Base-by-base conservation (phyloP, 2,888 invertebrate species). In the Panzeria rudis region DNA sequence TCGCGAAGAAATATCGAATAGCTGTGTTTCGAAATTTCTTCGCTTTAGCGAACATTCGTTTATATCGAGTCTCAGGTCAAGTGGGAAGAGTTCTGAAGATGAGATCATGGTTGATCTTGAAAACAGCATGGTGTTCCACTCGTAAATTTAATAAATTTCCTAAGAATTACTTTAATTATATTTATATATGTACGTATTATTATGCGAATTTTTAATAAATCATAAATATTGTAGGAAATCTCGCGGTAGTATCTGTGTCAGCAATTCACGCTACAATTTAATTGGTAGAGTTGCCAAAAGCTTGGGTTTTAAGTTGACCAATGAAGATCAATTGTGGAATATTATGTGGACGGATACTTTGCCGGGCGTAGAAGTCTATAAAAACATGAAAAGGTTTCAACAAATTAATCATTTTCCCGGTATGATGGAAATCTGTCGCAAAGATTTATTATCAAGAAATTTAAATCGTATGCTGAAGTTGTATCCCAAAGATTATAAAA, bases 361-460 rank as follows among this genome's bases (percentile, higher is more conserved):
- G 87, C 96, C 98, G 23, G 96, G 97, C 11, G 94, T 97, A 2
- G 97, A 98, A 89, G 93, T 96, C 72, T 97, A 96, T 62, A 97
- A 97, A 92, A 97, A 97, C 88, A 97, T 98, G 97, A 97, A 97
- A 92, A 94, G 97, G 86, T 98, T 96, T 92, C 96, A 98, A 93
- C 96, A 97, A 91, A 96, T 98, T 84, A 98, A 98, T 92, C 98
- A 98, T 93, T 98, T 98, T 91, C 98, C 98, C 1, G 97, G 97
- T 75, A 97, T 97, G 97, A 94, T 95, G 88, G 97, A 97, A 91
- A 96, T 97, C 87, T 97, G 97, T 93, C 94, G 98, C 86, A 98
- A 98, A 92, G 98, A 98, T 93, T 93, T 97, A 72, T 93, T 98
- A 32, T 97, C 98, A 2, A 94, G 97, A 80, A 98, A 98, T 93